phyloP scores from a whole-genome alignment of 1,140 invertebrate species.

The Leptopilina boulardi region DNA sequence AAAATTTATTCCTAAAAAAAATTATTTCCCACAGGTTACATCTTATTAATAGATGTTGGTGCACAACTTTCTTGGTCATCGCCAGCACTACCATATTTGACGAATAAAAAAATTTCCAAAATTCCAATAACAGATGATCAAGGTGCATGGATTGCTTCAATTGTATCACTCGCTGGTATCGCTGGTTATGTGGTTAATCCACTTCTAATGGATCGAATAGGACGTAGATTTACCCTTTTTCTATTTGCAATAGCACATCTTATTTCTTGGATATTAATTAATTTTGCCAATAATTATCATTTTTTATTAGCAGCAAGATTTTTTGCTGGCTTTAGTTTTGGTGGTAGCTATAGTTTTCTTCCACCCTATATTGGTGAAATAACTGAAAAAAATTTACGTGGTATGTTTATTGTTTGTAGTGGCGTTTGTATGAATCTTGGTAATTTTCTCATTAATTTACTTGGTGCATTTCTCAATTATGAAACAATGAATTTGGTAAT shows the following conservation, averaged over 20 bases:
- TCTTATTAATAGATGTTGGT: conserved; percentile 66
- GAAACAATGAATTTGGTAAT: background rate
- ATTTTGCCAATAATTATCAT: conserved; percentile 53
- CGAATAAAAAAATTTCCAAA: conserved; percentile 44
- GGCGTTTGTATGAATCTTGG: background rate
- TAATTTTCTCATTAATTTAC: background rate
- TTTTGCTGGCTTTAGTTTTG: conserved; percentile 74
- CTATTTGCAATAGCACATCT: conserved; percentile 62
- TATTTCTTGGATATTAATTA: conserved; percentile 65
- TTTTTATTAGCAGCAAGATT: conserved; percentile 65
- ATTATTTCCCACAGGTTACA: conserved; percentile 57
- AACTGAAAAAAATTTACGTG: conserved; percentile 76
- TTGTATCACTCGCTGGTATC: conserved; percentile 63
- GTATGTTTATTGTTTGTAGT: conserved; percentile 74
- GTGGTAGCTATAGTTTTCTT: conserved; percentile 74
- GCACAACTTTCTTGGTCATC: conserved; percentile 68
- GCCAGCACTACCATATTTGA: conserved; percentile 64
- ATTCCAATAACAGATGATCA: conserved; percentile 58
- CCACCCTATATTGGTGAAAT: conserved; percentile 79
- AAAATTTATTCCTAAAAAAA: background rate
- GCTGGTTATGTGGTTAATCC: conserved; percentile 61
- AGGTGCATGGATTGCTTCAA: conserved; percentile 66
- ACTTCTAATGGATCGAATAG: conserved; percentile 64
- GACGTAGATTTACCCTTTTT: conserved; percentile 62
- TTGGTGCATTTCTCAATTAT: background rate